phyloP scores from a whole-genome alignment of 2,113 vertebrate genomes.

The Gambusia affinis region DNA sequence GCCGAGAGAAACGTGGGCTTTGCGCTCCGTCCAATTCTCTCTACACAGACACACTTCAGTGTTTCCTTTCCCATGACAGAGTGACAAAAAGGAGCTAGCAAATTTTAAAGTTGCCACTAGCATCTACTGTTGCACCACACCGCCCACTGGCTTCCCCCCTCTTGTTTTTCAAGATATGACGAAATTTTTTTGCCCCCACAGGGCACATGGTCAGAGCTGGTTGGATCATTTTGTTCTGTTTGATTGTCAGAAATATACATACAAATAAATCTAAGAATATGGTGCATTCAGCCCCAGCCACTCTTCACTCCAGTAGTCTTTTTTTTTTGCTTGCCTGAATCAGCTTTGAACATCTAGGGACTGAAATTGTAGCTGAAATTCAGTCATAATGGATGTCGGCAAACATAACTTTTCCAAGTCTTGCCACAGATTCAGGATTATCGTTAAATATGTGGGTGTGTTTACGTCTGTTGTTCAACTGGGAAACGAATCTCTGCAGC shows the following conservation, averaged over 20 bases:
- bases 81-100: constrained; percentile 39
- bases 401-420: background rate
- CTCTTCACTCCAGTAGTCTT: no score
- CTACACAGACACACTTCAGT: background rate
- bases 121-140: constrained; percentile 26
- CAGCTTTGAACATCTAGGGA: background rate
- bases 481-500: background rate
- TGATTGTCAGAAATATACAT: no score
- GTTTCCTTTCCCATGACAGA: constrained; percentile 1
- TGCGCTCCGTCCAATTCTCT: background rate
- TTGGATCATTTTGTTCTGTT: background rate
- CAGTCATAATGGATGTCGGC: background rate
- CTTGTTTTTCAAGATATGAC: constrained; percentile 46
- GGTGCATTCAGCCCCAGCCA: no score
- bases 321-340: no score
- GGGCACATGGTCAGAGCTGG: constrained; percentile 6
- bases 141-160: constrained; percentile 24
- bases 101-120: constrained; percentile 35
- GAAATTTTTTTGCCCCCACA: constrained; percentile 13
- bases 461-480: background rate
- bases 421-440: background rate
- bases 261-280: no score
- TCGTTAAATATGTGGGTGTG: background rate
- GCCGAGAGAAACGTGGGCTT: background rate
- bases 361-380: background rate